Evolutionary conservation across 2,888 invertebrate species (phyloP), one percentile per base, ranked within the genome.

Genomic region (Synergus japonicus): DNA sequence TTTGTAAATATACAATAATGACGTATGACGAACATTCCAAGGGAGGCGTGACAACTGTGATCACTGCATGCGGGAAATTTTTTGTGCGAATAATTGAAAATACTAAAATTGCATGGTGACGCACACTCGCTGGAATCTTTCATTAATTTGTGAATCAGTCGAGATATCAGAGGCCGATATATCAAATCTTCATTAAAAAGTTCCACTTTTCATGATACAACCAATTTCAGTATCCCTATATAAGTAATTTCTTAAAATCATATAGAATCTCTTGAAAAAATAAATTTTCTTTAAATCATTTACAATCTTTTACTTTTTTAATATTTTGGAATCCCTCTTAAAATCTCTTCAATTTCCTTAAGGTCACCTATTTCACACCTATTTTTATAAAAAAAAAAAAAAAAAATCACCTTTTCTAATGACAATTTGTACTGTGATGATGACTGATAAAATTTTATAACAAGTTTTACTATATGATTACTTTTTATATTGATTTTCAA

Each of bases 1-100:
- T 66, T 66, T 66, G 65, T 63, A 63, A 63, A 63, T 63, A 29
- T 18, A 22, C 58, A 60, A 49, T 49, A 15, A 65, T 44, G 41
- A 66, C 18, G 29, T 29, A 29, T 29, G 29, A 29, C 44, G 12
- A 3, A 29, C 22, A 4, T 29, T n/a, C 22, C 4, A 44, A 18
- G 67, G 49, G 46, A 29, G 10, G 29, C 13, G 13, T 22, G 22
- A 22, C 22, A 15, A 49, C 8, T 2, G 15, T 2, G 29, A 29
- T 29, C 29, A 29, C 3, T 3, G 3, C 37, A 49, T 49, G n/a
- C n/a, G 7, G 29, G 29, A 69, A 69, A 69, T 69, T 69, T 69
- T 29, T 29, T 8, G 22, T 18, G 18, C 12, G 29, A 29, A 29
- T 2, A 29, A 29, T 29, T 29, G 12, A 44, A 41, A 65, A n/a